Evolutionary conservation across 1,140 invertebrate genomes (phyloP), one percentile per base, ranked within the genome.

Genomic region (Conus betulinus): DNA sequence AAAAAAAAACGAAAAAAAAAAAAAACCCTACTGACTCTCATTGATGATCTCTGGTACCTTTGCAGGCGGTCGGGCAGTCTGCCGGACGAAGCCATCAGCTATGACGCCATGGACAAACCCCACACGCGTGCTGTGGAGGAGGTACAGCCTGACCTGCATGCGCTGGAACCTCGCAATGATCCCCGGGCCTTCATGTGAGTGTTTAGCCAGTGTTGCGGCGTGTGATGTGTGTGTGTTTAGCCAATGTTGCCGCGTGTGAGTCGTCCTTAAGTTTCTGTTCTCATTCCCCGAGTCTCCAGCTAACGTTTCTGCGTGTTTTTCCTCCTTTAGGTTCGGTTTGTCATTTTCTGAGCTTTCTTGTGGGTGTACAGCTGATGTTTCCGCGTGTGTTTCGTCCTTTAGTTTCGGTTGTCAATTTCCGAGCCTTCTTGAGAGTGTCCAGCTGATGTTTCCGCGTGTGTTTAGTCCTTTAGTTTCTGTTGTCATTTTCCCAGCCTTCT

Each of bases 131-230:
- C 90, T 8, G 88, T 90, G 88, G 88, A 90, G 88, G 88, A 90
- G 57, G 88, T 90, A 11, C 90, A 90, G 82, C 90, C 90, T 3
- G 90, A 90, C 79, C 84, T 90, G 57, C 63, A 88, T 20, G 78
- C 67, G 0, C 84, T 90, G 87, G 90, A 90, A 27, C 90, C 90
- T 15, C 86, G 90, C 39, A 23, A 52, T 8, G 90, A 90, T 51
- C 90, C 88, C 2, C 23, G 90, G 57, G 88, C 87, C 4, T 89
- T 89, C 82, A 88, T 90, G 90, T 84, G 27, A 63, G 83, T 63
- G 60, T 74, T 3, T 39, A 39, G 39, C 39, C 39, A 39, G 3
- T 39, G 39, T 39, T 63, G 60, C 60, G 1, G 10, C 60, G 11
- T 63, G 10, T 63, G 17, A 63, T n/a, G n/a, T 90, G 90, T 84